Base-by-base conservation (phyloP, 1,140 invertebrate genomes). In the Nasonia vitripennis region DNA sequence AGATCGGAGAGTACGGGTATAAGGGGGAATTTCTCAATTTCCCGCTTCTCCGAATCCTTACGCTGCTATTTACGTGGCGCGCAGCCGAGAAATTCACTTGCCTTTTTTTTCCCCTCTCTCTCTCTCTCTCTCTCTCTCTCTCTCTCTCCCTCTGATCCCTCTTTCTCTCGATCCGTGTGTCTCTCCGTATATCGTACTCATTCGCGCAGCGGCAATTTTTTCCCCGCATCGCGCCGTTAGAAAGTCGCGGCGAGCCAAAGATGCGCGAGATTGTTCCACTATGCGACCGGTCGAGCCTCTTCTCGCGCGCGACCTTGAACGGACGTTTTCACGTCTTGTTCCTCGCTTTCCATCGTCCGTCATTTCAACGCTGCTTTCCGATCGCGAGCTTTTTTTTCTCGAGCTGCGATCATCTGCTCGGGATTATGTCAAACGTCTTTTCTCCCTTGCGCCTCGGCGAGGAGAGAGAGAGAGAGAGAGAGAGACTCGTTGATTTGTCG, bases 271-370 rank as follows among this genome's bases (percentile, higher is more conserved):
- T 80, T 67, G 81, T 83, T 74, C 81, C 75, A 84, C 82, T 78
- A 84, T 78, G 62, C 82, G 82, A 84, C 82, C 82, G 67, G 82
- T 78, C 67, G 68, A n/a, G 20, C 74, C 74, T 75, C 37, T 75
- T 75, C 12, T 37, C 20, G 37, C 12, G 74, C 37, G 37, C 81
- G 81, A 83, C 81, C 81, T 83, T 83, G 81, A 31, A 41, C 27
- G 81, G 81, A 75, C 71, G 81, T 83, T 83, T 83, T 83, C 81
- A 67, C 71, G 27, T 71, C 70, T 23, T n/a, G 45, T 41, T 34
- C 31, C 45, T 37, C 17, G 83, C 83, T 86, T 86, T 86, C 84
- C 84, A 86, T 82, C 79, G 79, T 86, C 73, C 79, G 79, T 86
- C 84, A 86, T 81, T 48, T 67, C 71, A 48, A 85, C 77, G 82